Base-by-base conservation (phyloP, 2,888 invertebrate genomes). In the Chymomyza caudatula region DNA sequence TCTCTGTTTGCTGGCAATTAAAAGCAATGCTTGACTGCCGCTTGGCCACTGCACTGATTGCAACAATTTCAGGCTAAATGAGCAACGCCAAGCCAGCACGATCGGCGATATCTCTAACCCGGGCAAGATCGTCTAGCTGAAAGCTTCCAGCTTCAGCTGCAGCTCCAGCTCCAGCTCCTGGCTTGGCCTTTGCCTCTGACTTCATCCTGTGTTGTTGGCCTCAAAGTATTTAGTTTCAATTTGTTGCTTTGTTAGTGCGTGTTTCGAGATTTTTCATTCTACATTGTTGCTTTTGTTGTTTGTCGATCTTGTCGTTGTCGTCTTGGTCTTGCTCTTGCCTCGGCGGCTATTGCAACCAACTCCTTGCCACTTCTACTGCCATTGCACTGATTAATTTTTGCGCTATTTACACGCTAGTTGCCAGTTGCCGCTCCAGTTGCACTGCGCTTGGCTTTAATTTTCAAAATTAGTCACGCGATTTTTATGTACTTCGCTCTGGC, bases 161-260 rank as follows among this genome's bases (percentile, higher is more conserved):
- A 22, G 42, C 23, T 47, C 3, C 13, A 19, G 11, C 37, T 37
- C 6, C 29, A 15, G 49, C 44, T 19, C 49, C 23, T 51, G 15
- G 15, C 29, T 6, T 44, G 2, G 44, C 5, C 6, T 23, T 15
- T 42, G 37, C 52, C 37, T 53, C 43, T 55, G 42, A 4, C 17
- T 20, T 64, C 77, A 78, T 76, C 76, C 65, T 68, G 67, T 65
- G 60, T 42, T 65, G 63, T 69, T 61, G 64, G 77, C 70, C 49
- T 65, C 73, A 80, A 89, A 87, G 88, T 89, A 89, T 89, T 89
- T 88, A 87, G 88, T 88, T 89, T 88, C 89, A 89, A 89, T 89
- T 89, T 89, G 89, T 87, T 88, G 77, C 75, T 86, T 85, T 85
- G 87, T 78, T 85, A 83, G 80, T 85, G 76, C 83, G 83, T 79